phyloP scores from a whole-genome alignment of 2,888 invertebrate genomes.

The Homarus gammarus region DNA sequence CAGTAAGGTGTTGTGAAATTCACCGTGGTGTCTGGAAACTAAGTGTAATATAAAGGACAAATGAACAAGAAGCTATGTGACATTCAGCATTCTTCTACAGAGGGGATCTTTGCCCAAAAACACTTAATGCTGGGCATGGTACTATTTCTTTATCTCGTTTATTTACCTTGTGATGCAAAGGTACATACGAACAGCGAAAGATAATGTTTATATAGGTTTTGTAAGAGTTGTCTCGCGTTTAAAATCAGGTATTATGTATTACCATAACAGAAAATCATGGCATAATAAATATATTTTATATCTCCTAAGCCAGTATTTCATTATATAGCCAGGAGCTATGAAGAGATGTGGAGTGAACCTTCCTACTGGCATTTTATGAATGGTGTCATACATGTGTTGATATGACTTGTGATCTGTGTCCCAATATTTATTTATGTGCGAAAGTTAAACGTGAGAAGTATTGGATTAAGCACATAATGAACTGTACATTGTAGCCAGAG shows the following conservation, averaged over 20 bases:
- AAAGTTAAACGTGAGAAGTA: conserved; percentile 35
- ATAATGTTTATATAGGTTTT: neutral
- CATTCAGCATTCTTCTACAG: neutral
- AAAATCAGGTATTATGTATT: conserved; percentile 6
- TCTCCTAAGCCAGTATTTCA: conserved; percentile 8
- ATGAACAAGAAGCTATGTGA: neutral
- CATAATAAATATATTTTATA: neutral
- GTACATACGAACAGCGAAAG: neutral
- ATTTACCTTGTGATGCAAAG: neutral
- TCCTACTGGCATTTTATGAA: conserved; percentile 33
- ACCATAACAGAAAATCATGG: conserved; percentile 21
- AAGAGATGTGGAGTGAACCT: conserved; percentile 5
- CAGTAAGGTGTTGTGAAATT: neutral
- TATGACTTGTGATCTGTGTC: conserved; percentile 31
- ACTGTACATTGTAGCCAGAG: conserved; percentile 60
- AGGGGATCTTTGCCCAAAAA: conserved; percentile 1
- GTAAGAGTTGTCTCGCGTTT: neutral
- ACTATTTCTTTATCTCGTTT: too few relatives aligned
- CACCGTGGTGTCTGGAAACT: neutral
- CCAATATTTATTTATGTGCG: conserved; percentile 55
- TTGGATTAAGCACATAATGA: conserved; percentile 43
- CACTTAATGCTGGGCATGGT: neutral
- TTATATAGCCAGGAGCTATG: conserved; percentile 19
- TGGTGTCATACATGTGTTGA: conserved; percentile 1
- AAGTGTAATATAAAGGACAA: neutral